A percentile compares a stretch with the other conserved stretches of the same genome.
Evolutionary conservation across 2,888 invertebrate genomes (phyloP).

Genomic region (Lasioglossum villosulum): DNA sequence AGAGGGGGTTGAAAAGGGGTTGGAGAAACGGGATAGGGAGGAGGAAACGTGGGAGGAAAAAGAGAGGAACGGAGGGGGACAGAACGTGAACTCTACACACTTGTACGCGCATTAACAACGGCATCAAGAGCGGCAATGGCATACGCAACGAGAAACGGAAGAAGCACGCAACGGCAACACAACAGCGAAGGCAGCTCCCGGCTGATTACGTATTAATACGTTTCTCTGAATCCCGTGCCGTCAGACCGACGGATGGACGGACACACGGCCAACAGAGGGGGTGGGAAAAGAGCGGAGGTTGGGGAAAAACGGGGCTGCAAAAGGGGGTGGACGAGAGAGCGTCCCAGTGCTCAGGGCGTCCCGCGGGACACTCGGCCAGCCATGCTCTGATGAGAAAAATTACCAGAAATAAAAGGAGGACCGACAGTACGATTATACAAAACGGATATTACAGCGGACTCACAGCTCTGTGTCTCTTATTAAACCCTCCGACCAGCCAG

Average conservation of each 20-base stretch:
- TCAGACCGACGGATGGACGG: slow-evolving; percentile 72
- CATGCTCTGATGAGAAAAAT: slow-evolving; percentile 79
- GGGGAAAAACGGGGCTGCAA: neutral
- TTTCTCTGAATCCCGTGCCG: slow-evolving; percentile 79
- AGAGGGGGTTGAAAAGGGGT: neutral
- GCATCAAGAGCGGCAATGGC: slow-evolving; percentile 61
- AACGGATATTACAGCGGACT: slow-evolving; percentile 76
- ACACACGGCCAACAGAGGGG: slow-evolving; percentile 38
- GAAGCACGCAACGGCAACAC: slow-evolving; percentile 60
- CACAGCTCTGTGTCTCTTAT: slow-evolving; percentile 71
- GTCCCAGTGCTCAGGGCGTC: slow-evolving; percentile 78
- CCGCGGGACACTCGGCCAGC: slow-evolving; percentile 75
- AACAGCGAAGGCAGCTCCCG: slow-evolving; percentile 72
- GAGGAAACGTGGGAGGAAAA: neutral
- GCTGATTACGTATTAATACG: slow-evolving; percentile 82
- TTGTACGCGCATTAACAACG: slow-evolving; percentile 63
- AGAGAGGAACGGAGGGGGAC: neutral
- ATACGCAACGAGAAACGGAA: slow-evolving; percentile 67
- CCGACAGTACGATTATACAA: slow-evolving; percentile 76
- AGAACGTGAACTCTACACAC: slow-evolving; percentile 44
- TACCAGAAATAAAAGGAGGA: slow-evolving; percentile 78
- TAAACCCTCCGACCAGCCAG: slow-evolving; percentile 67
- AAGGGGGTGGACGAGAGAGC: slow-evolving; percentile 39
- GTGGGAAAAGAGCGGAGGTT: neutral
- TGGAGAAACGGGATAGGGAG: neutral